Conservation (phyloP, 2,113 vertebrate species). For the Natator depressus region DNA sequence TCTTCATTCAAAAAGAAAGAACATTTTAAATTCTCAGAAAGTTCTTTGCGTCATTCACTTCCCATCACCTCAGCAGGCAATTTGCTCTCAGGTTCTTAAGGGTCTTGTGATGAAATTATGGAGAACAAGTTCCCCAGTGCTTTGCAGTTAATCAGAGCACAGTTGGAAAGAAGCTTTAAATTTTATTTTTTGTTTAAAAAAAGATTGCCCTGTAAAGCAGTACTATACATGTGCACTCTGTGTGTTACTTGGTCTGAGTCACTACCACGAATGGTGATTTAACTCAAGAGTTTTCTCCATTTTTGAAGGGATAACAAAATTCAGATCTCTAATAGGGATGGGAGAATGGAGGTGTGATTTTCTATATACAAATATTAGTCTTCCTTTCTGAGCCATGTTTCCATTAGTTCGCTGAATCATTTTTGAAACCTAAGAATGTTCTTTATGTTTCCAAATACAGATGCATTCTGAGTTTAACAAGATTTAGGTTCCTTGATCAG, state of each 20-base stretch:
- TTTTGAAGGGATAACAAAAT: slow-evolving; percentile 52
- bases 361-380: background rate
- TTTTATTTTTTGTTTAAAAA: slow-evolving; percentile 71
- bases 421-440: slow-evolving; percentile 33
- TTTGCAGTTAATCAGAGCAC: slow-evolving; percentile 74
- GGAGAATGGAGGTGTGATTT: slow-evolving; percentile 33
- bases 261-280: slow-evolving; percentile 54
- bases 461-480: background rate
- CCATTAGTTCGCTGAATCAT: background rate
- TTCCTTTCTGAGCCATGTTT: slow-evolving; percentile 9
- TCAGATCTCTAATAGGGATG: slow-evolving; percentile 26
- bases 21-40: slow-evolving; percentile 49
- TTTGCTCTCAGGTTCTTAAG: slow-evolving; percentile 64
- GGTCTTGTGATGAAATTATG: slow-evolving; percentile 60
- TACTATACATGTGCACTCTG: slow-evolving; percentile 23
- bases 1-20: slow-evolving; percentile 47
- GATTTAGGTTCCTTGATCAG: slow-evolving; percentile 1
- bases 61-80: slow-evolving; percentile 68
- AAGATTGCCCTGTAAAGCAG: slow-evolving; percentile 49
- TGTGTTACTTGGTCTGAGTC: slow-evolving; percentile 53
- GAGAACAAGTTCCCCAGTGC: slow-evolving; percentile 71
- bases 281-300: slow-evolving; percentile 58
- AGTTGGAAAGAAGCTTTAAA: slow-evolving; percentile 68
- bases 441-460: slow-evolving; percentile 4
- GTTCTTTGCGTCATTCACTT: slow-evolving; percentile 63